Conservation (phyloP, 1,140 invertebrate genomes). For the Lepidotrigona ventralis region DNA sequence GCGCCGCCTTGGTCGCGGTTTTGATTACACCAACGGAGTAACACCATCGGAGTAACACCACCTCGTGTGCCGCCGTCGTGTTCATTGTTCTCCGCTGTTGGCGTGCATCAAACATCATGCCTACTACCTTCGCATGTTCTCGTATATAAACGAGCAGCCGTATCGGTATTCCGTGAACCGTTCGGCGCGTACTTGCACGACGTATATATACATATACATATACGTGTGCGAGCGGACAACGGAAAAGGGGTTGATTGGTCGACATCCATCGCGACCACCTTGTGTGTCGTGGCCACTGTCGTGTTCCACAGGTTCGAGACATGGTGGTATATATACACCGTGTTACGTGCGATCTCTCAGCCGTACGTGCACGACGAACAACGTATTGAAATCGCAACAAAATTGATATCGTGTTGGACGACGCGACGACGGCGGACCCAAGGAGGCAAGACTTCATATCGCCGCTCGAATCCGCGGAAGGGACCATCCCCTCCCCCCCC, state of each 20-base stretch:
- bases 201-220: too few relatives aligned
- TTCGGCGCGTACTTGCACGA: background rate
- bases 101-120: background rate
- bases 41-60: slow-evolving; percentile 1
- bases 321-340: background rate
- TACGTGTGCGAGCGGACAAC: background rate
- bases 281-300: background rate
- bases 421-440: slow-evolving; percentile 9
- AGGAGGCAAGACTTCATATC: background rate
- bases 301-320: background rate
- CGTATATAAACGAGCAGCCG: background rate
- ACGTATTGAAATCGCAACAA: background rate
- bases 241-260: background rate
- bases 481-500: background rate
- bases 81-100: background rate
- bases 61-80: background rate
- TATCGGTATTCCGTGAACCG: slow-evolving; percentile 13
- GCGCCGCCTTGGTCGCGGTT: slow-evolving; percentile 18
- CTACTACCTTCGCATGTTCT: background rate
- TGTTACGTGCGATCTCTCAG: background rate
- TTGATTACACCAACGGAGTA: slow-evolving; percentile 40
- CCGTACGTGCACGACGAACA: background rate
- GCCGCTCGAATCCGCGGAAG: slow-evolving; percentile 19
- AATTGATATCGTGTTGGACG: background rate
- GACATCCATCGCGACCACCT: background rate